Evolutionary conservation across 1,140 invertebrate genomes (phyloP).

Genomic region (Melipona quadrifasciata): DNA sequence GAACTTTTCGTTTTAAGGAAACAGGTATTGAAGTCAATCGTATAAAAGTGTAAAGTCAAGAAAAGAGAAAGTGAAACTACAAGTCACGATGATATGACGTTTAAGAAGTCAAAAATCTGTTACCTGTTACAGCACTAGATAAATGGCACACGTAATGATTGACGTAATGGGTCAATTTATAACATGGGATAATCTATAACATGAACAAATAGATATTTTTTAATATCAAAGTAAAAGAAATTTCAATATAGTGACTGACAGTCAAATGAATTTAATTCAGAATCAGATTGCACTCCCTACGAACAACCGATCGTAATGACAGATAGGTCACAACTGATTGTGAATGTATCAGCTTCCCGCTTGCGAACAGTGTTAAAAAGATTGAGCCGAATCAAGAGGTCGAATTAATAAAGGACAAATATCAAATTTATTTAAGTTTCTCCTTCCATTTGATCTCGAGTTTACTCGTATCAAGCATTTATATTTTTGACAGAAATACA

Average conservation of each 20-base stretch:
- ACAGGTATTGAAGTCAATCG: background rate
- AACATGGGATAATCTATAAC: conserved; percentile 30
- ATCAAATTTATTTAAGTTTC: background rate
- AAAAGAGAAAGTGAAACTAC: conserved; percentile 20
- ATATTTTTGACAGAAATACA: background rate
- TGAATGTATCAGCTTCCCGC: background rate
- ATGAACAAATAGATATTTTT: background rate
- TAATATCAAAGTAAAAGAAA: background rate
- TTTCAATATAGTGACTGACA: conserved; percentile 9
- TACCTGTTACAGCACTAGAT: background rate
- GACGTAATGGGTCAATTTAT: background rate
- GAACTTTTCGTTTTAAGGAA: background rate
- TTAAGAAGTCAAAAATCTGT: conserved; percentile 23
- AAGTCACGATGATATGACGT: conserved; percentile 23
- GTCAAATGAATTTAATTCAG: conserved; percentile 40
- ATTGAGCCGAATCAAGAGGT: conserved; percentile 7
- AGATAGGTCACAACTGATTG: conserved; percentile 21
- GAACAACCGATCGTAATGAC: background rate
- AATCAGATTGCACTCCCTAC: background rate
- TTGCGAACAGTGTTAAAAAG: conserved; percentile 37
- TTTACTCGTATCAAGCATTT: background rate
- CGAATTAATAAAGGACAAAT: background rate
- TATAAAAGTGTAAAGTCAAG: background rate
- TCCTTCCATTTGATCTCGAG: background rate
- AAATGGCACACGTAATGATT: background rate